phyloP scores from a whole-genome alignment of 1,140 invertebrate genomes.

The Drosophila elegans region DNA sequence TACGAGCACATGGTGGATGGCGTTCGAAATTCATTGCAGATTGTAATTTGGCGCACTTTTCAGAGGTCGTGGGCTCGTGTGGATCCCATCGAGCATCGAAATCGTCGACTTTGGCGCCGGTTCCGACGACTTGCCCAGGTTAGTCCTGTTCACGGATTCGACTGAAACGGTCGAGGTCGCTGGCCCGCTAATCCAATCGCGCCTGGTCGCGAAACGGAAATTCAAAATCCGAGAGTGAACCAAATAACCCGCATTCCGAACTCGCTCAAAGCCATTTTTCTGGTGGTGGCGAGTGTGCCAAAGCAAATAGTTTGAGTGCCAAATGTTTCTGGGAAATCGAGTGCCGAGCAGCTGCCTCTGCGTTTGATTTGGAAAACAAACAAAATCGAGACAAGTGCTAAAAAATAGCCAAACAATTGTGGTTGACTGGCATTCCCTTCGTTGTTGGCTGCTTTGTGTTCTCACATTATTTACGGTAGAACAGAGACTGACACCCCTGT shows the following conservation, averaged over 20 bases:
- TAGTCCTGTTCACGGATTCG: slow-evolving; percentile 45
- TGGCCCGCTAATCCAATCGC: background rate
- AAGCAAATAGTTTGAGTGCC: slow-evolving; percentile 10
- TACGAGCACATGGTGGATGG: slow-evolving; percentile 28
- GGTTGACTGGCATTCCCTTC: background rate
- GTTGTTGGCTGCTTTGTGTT: background rate
- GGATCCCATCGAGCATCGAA: slow-evolving; percentile 13
- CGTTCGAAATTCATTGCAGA: background rate
- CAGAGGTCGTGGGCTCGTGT: slow-evolving; percentile 2
- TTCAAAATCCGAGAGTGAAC: background rate
- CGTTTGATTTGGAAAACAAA: slow-evolving; percentile 1
- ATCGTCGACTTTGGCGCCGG: slow-evolving; percentile 17
- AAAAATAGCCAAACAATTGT: background rate
- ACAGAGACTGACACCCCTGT: background rate
- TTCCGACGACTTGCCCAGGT: slow-evolving; percentile 17
- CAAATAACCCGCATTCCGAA: slow-evolving; percentile 1
- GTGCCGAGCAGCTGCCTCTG: background rate
- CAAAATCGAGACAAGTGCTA: background rate
- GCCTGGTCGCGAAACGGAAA: slow-evolving; percentile 11
- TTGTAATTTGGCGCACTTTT: slow-evolving; percentile 28
- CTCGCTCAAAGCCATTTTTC: background rate
- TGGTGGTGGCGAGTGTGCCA: background rate
- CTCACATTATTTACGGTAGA: background rate
- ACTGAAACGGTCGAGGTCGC: slow-evolving; percentile 27
- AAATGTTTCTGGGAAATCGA: background rate